Conservation (phyloP, 2,888 invertebrate genomes). For the Tachina fera region DNA sequence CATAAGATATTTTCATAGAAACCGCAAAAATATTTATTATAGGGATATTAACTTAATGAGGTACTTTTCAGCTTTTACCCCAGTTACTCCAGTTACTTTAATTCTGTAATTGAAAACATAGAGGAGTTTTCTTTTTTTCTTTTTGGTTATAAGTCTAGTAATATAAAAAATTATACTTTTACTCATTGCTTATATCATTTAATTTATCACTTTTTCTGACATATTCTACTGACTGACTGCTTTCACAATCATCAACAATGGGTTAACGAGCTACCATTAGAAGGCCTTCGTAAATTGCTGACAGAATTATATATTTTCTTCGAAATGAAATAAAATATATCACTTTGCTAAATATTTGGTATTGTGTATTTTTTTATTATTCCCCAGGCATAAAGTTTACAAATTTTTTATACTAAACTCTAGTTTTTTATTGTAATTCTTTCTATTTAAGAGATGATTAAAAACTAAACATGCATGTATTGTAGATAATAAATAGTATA, state of each 20-base stretch:
- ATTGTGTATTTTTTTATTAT: not conserved
- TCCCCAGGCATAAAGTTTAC: not conserved
- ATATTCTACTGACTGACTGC: not conserved
- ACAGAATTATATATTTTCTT: conserved; percentile 42
- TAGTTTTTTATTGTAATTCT: not conserved
- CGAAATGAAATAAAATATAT: conserved; percentile 31
- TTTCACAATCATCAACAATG: conserved; percentile 52
- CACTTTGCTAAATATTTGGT: conserved; percentile 39
- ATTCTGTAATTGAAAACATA: not conserved
- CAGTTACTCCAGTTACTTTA: not conserved
- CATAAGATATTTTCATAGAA: not conserved
- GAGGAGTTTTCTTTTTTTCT: conserved; percentile 21
- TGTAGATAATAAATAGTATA: no score
- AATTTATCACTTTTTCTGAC: conserved; percentile 37
- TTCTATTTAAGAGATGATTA: not conserved
- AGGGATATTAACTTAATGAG: conserved; percentile 62
- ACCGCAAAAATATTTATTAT: conserved; percentile 56
- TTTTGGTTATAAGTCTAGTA: conserved; percentile 5
- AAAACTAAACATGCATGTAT: not conserved
- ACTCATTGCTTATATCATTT: conserved; percentile 34
- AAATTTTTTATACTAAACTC: not conserved
- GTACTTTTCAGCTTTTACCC: conserved; percentile 55
- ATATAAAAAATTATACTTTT: conserved; percentile 47
- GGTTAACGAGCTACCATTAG: conserved; percentile 63
- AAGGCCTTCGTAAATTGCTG: conserved; percentile 50